A percentile compares a stretch with the other conserved stretches of the same genome.
Conservation (phyloP, 2,797 vertebrate species). For the Gallinago solitaria region DNA sequence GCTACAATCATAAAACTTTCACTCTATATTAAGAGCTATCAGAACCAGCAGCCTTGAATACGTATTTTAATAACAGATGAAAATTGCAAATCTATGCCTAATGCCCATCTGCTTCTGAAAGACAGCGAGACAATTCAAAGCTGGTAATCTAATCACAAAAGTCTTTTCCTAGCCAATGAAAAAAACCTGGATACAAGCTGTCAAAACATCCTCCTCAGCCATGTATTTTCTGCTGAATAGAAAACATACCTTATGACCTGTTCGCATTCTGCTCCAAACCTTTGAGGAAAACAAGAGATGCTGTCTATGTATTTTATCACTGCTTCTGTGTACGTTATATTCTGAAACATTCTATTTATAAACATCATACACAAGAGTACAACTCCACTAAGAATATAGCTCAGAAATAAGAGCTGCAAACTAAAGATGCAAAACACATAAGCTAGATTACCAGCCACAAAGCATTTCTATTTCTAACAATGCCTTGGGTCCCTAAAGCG, state of each 20-base stretch:
- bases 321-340: background rate
- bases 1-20: constrained; percentile 52
- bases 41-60: constrained; percentile 48
- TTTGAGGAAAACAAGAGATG: constrained; percentile 26
- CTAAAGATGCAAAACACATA: background rate
- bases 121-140: constrained; percentile 38
- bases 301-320: constrained; percentile 5
- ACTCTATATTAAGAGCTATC: constrained; percentile 48
- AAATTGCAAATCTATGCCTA: constrained; percentile 41
- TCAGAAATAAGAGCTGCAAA: background rate
- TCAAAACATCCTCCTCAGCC: constrained; percentile 40
- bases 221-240: constrained; percentile 23
- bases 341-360: constrained; percentile 12
- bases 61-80: constrained; percentile 59
- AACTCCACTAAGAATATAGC: background rate
- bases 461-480: background rate
- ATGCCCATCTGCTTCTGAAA: constrained; percentile 48
- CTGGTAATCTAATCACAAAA: constrained; percentile 54
- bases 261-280: background rate
- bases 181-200: constrained; percentile 61
- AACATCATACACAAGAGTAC: background rate
- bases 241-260: constrained; percentile 19
- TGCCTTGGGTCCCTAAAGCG: background rate
- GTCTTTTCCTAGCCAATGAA: constrained; percentile 27
- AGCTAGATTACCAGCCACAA: background rate